phyloP scores from a whole-genome alignment of 2,113 vertebrate species.

The Lepidothrix coronata region DNA sequence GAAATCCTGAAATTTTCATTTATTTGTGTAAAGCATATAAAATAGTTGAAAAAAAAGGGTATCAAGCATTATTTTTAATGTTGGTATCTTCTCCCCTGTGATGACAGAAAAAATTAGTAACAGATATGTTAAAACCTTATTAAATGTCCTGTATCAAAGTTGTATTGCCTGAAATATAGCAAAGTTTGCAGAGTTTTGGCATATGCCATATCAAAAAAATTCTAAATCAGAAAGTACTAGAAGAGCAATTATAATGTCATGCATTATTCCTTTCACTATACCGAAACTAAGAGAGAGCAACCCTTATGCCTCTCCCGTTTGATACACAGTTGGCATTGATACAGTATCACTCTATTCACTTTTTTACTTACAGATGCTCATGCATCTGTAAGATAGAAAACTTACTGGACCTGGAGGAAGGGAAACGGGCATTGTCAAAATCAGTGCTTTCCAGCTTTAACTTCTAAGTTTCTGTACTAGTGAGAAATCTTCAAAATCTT shows the following conservation, averaged over 20 bases:
- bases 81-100: not conserved
- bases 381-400: not conserved
- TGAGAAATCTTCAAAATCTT: not conserved
- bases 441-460: not conserved
- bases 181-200: not conserved
- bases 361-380: not conserved
- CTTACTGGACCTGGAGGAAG: not conserved
- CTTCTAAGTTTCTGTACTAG: not conserved
- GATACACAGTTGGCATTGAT: not conserved
- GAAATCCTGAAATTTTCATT: not conserved
- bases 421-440: not conserved
- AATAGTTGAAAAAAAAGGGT: not conserved
- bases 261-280: not conserved
- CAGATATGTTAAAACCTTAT: not conserved
- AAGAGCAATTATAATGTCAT: not conserved
- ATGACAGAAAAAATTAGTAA: not conserved
- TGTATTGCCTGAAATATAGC: not conserved
- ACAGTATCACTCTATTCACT: not conserved
- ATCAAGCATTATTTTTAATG: not conserved
- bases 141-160: not conserved
- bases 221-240: not conserved
- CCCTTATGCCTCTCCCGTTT: not conserved
- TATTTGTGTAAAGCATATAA: not conserved
- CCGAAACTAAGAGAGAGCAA: not conserved
- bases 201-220: not conserved